Evolutionary conservation across 2,113 vertebrate species (phyloP).

Genomic region (Helogale parvula): DNA sequence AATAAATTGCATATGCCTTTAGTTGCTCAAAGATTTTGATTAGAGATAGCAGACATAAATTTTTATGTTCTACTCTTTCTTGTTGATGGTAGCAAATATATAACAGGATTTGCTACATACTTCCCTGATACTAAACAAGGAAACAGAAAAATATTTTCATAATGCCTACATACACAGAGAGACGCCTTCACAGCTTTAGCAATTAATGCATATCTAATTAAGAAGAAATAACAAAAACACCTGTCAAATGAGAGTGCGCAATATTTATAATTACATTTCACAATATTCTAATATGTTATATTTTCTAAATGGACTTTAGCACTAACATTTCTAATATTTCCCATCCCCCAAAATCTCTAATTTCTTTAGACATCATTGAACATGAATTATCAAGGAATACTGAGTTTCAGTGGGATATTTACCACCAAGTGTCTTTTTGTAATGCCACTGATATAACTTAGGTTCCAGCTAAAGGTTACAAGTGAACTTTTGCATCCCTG

Average conservation of each 20-base stretch:
- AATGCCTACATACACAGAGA: neutral
- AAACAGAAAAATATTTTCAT: neutral
- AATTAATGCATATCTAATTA: neutral
- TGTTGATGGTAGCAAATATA: neutral
- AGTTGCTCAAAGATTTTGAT: neutral
- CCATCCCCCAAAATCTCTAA: neutral
- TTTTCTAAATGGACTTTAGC: conserved; percentile 25
- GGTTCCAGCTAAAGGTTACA: neutral
- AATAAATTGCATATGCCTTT: neutral
- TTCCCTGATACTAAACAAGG: neutral
- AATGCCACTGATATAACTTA: neutral
- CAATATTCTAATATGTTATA: neutral
- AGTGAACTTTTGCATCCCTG: neutral
- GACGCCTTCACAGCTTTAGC: neutral
- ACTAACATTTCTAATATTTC: neutral
- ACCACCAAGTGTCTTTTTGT: neutral
- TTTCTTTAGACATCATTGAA: neutral
- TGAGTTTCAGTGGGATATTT: neutral
- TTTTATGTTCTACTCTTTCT: neutral
- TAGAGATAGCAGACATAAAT: neutral
- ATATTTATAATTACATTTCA: conserved; percentile 15
- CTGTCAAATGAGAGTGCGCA: neutral
- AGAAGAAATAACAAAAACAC: conserved; percentile 24
- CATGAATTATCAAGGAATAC: neutral
- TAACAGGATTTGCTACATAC: neutral